These are phyloP conservation scores for Thecocarcelia acutangulata DNA, from an alignment of 2,888 invertebrate genomes.

Conservation along the genomic window DNA sequence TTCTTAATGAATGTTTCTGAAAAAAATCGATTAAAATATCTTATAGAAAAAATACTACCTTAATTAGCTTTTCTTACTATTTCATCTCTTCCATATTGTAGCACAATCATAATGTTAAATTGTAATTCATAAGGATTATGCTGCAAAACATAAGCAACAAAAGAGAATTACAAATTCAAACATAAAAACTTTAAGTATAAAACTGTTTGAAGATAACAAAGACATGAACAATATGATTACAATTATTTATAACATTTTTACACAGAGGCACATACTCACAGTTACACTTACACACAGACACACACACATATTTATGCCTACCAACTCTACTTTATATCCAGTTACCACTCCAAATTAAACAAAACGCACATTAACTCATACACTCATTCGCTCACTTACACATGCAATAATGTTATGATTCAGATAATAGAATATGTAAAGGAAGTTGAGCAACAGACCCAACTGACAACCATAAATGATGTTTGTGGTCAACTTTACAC, in stretches of 20 bases:
- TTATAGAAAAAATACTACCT: neutral
- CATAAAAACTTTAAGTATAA: conserved; percentile 46
- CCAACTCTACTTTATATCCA: conserved; percentile 19
- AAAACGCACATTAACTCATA: conserved; percentile 8
- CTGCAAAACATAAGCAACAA: conserved; percentile 35
- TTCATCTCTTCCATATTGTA: neutral
- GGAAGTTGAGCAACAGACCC: conserved; percentile 53
- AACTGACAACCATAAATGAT: conserved; percentile 76
- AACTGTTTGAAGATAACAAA: conserved; percentile 49
- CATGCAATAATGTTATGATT: conserved; percentile 6
- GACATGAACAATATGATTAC: conserved; percentile 60
- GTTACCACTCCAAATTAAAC: neutral
- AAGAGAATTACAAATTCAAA: conserved; percentile 49
- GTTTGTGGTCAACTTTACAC: conserved; percentile 79
- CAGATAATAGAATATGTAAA: conserved; percentile 30
- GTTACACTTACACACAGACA: conserved; percentile 12
- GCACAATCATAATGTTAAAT: conserved; percentile 10
- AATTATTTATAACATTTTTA: conserved; percentile 50
- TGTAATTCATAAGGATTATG: conserved; percentile 52
- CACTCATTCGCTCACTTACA: conserved; percentile 5
- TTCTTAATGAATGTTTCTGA: conserved; percentile 8
- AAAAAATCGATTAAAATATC: conserved; percentile 12
- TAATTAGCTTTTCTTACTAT: conserved; percentile 22
- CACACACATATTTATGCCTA: neutral
- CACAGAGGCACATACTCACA: neutral